Percentiles rank a stretch among this genome's conserved stretches.
These are phyloP conservation scores for Panzeria rudis DNA, from an alignment of 2,888 invertebrate species.

Conservation along the genomic window DNA sequence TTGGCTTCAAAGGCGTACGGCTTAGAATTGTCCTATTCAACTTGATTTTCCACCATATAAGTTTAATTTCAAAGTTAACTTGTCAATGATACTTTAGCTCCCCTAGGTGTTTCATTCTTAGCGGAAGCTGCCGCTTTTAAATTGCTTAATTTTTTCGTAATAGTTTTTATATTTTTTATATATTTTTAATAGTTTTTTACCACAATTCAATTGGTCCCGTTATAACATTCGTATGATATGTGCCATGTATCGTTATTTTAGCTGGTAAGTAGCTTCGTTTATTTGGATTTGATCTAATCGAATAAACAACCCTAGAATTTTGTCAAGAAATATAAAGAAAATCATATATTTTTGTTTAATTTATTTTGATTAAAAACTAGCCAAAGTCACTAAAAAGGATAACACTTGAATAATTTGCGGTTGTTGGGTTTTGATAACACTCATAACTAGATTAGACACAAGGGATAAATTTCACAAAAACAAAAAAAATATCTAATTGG, in stretches of 20 bases:
- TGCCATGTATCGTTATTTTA: constrained; percentile 81
- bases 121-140: background rate
- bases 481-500: constrained; percentile 33
- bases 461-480: background rate
- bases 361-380: constrained; percentile 5
- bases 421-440: constrained; percentile 11
- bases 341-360: constrained; percentile 3
- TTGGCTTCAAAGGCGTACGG: too few relatives aligned
- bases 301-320: constrained; percentile 82
- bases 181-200: constrained; percentile 74
- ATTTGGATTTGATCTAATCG: constrained; percentile 82
- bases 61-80: too few relatives aligned
- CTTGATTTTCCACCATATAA: too few relatives aligned
- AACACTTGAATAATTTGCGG: constrained; percentile 16
- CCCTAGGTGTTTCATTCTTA: background rate
- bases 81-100: too few relatives aligned
- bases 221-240: constrained; percentile 81
- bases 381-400: constrained; percentile 39
- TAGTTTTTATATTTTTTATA: background rate
- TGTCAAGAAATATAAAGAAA: constrained; percentile 51
- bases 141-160: background rate
- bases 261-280: constrained; percentile 82
- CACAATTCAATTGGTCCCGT: constrained; percentile 82
- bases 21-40: too few relatives aligned
- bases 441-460: constrained; percentile 41